Percentiles rank a stretch among this genome's conserved stretches.
phyloP scores from a whole-genome alignment of 2,797 vertebrate species.

The Pristis pectinata region DNA sequence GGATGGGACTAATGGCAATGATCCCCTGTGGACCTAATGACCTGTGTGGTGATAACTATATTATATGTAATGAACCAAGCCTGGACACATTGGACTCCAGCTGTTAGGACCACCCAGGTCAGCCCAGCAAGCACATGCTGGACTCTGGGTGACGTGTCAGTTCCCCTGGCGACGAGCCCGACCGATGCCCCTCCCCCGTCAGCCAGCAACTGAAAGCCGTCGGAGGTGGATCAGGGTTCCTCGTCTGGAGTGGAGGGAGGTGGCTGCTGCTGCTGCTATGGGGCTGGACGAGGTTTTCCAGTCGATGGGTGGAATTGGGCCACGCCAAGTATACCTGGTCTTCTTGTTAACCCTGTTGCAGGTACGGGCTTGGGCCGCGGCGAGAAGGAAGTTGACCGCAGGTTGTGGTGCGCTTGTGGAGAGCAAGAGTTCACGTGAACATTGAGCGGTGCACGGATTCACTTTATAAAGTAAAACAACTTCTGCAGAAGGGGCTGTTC shows the following conservation, averaged over 20 bases:
- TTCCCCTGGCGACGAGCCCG: neutral
- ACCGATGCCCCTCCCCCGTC: no score
- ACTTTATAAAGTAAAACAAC: neutral
- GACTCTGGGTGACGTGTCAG: no score
- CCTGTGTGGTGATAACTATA: no score
- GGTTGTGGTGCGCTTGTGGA: neutral
- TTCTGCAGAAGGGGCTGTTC: neutral
- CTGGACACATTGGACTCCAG: no score
- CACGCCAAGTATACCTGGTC: conserved; percentile 63
- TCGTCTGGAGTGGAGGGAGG: no score
- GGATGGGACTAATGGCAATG: no score
- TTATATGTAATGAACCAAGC: no score
- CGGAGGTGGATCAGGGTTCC: no score
- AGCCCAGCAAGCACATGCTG: no score
- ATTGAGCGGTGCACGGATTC: neutral
- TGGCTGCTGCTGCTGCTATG: conserved; percentile 46
- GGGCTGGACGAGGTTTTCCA: conserved; percentile 65
- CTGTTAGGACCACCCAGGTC: no score
- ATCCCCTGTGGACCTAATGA: no score
- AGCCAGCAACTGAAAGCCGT: no score
- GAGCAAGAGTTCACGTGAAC: neutral
- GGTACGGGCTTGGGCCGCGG: conserved; percentile 51
- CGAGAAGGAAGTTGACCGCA: neutral
- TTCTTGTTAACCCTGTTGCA: conserved; percentile 60
- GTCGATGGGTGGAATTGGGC: conserved; percentile 61